A percentile compares a stretch with the other conserved stretches of the same genome.
Conservation (phyloP, 2,888 invertebrate species). For the Meta bourneti region DNA sequence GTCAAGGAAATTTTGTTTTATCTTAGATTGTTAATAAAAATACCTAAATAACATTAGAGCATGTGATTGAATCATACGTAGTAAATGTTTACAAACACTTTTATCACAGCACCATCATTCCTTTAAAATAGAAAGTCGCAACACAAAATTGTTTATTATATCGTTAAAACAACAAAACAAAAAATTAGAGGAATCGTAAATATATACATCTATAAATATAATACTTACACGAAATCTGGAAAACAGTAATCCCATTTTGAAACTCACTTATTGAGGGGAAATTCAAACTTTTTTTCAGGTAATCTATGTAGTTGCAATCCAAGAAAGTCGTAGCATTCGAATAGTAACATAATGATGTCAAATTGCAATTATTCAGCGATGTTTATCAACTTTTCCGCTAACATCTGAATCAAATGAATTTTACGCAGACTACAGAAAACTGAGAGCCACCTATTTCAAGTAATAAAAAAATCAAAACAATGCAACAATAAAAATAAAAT, state of each 20-base stretch:
- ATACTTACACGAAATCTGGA: slow-evolving; percentile 70
- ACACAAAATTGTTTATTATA: too few relatives aligned
- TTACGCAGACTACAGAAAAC: slow-evolving; percentile 68
- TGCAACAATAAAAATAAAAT: slow-evolving; percentile 2
- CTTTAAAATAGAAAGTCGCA: too few relatives aligned
- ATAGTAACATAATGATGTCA: slow-evolving; percentile 52
- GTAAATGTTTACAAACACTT: too few relatives aligned
- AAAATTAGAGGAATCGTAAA: too few relatives aligned
- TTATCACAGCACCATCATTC: too few relatives aligned
- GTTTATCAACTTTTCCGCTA: slow-evolving; percentile 69
- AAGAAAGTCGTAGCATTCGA: slow-evolving; percentile 7
- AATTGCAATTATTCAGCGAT: slow-evolving; percentile 46
- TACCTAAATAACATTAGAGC: too few relatives aligned
- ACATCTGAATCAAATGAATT: slow-evolving; percentile 53
- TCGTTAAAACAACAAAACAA: too few relatives aligned
- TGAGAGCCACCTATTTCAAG: slow-evolving; percentile 51
- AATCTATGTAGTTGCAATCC: neutral
- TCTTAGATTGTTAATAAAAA: too few relatives aligned
- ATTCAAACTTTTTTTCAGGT: neutral
- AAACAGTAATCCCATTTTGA: slow-evolving; percentile 62
- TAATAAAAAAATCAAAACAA: slow-evolving; percentile 19
- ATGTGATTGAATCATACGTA: too few relatives aligned
- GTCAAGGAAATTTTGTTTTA: too few relatives aligned
- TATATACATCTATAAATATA: neutral
- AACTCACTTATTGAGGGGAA: slow-evolving; percentile 10